Evolutionary conservation across 2,888 invertebrate genomes (phyloP), one percentile per base, ranked within the genome.

Genomic region (Volucella zonaria): DNA sequence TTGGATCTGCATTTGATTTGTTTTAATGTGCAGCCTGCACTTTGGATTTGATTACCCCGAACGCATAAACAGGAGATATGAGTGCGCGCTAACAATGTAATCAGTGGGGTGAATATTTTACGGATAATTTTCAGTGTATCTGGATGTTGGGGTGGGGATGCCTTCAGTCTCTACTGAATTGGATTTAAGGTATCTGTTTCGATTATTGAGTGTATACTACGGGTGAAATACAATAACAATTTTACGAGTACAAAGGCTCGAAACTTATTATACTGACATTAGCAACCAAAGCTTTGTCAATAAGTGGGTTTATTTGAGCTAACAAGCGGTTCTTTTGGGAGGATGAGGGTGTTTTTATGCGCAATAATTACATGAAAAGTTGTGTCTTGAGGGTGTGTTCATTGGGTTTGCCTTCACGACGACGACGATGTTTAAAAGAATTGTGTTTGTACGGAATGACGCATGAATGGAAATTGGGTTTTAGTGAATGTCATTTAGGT

Each of bases 21-120:
- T 66, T 75, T 75, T 75, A 79, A 83, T 75, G 78, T 74, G 62
- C 62, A 78, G 42, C 68, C 70, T 62, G 73, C 61, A 77, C 73
- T 68, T 74, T 51, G 74, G 45, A 45, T 56, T 74, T 58, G 58
- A 82, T 64, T 59, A 66, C 49, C 52, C 40, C 58, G 18, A 77
- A 56, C 71, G 74, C 66, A 75, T 74, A 79, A 58, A 52, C 64
- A 70, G 47, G 40, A 59, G 42, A 61, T 68, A 43, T 54, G 73
- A 73, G 42, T 71, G 70, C 52, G 14, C 12, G 40, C 42, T 61
- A 49, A 76, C 76, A 76, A 76, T 82, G 59, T 31, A 75, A 67
- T 82, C 77, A 73, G 73, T 49, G 62, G 73, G 43, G 73, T 68
- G 49, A 62, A 66, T 73, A 59, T 73, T 73, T 61, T 47, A 54